Percentiles rank a stretch among this genome's conserved stretches.
Conservation (phyloP, 2,113 vertebrate genomes). For the Muntiacus muntjak region DNA sequence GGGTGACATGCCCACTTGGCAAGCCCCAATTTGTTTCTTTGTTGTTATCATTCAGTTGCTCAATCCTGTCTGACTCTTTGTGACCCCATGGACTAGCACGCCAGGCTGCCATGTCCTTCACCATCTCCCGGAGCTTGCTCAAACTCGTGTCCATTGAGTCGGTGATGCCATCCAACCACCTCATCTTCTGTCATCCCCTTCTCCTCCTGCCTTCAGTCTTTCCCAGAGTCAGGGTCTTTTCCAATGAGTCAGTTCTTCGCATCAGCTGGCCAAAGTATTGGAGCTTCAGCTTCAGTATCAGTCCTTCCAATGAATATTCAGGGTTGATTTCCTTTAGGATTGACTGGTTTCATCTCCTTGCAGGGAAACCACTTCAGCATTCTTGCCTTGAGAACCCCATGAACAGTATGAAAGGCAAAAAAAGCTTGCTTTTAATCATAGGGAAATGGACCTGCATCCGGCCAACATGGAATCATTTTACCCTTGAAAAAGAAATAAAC, state of each 20-base stretch:
- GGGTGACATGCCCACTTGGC: neutral
- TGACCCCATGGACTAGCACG: fast-evolving
- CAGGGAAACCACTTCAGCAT: too few relatives aligned
- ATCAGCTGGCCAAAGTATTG: too few relatives aligned
- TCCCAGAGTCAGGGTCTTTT: too few relatives aligned
- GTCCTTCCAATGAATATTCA: too few relatives aligned
- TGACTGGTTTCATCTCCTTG: too few relatives aligned
- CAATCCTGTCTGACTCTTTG: neutral
- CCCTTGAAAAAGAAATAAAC: neutral
- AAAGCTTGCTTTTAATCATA: too few relatives aligned
- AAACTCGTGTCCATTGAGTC: neutral
- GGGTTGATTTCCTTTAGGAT: too few relatives aligned
- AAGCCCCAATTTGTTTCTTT: neutral
- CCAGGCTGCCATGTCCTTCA: neutral
- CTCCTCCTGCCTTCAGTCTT: too few relatives aligned
- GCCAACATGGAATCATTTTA: neutral
- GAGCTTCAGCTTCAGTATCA: too few relatives aligned
- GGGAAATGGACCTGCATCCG: fast-evolving
- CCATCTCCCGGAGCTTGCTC: neutral
- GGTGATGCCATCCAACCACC: neutral
- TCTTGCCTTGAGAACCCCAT: neutral
- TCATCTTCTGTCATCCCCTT: neutral
- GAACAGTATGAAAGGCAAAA: neutral
- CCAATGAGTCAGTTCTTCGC: too few relatives aligned
- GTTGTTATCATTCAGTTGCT: neutral